Base-by-base conservation (phyloP, 2,113 vertebrate genomes). In the Carassius auratus region DNA sequence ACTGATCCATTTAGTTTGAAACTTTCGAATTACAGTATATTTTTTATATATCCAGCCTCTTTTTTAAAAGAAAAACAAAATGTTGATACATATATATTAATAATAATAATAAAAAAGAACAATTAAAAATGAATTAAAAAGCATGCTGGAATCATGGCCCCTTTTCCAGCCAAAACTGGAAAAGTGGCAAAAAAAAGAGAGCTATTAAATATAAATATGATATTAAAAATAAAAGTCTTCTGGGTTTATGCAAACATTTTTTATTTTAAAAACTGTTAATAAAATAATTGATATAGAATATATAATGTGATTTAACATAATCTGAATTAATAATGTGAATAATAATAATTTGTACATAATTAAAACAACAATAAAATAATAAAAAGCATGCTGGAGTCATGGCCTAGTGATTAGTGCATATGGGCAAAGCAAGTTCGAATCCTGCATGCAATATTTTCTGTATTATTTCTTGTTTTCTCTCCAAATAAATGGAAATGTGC, bases 1-100 rank as follows among this genome's bases (percentile, higher is more conserved):
- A 89, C 86, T n/a, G 38, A 75, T 75, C 42, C 38, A 26, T 75
- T 1, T 5, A 52, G 48, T 57, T 57, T 14, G 14, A 52, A 15
- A 15, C 13, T 4, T 55, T 15, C 13, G 50, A 52, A 15, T 3
- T 57, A 57, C 52, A 57, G 5, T 78, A 7, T 59, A 52, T 55
- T 78, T 17, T 77, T n/a, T 59, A 59, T 19, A 21, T 78, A 5
- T 17, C 5, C 52, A 19, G 48, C 8, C 52, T 21, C 48, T 17
- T 55, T 57, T 21, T 59, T 15, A 76, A 55, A 21, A 19, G 30
- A 55, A 21, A 55, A 77, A 77, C 48, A 2, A 14, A 55, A 23
- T 21, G 19, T 19, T 52, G 10, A 30, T 55, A 30, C 1, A 23
- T 17, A 55, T 8, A 17, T 30, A 52, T 62, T 15, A 52, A 52